Base-by-base conservation (phyloP, 1,140 invertebrate species). In the Brachionus sp. region DNA sequence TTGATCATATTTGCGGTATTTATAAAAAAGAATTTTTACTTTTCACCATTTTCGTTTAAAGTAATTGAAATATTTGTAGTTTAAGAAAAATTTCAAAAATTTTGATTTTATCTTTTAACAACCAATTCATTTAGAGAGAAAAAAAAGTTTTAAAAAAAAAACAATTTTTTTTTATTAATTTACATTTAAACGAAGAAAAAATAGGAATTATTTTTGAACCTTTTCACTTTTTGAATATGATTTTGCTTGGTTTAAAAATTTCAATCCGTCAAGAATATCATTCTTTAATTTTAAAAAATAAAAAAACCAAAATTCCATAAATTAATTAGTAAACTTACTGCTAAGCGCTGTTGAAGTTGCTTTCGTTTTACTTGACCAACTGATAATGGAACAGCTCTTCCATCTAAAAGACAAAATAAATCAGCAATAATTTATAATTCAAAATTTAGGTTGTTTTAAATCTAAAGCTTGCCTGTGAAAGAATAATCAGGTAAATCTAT, bases 401-500 rank as follows among this genome's bases (percentile, higher is more conserved):
- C 77, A 80, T 80, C 77, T 80, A 39, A 19, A 80, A 2, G 29
- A 29, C 29, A 29, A 29, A 29, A 3, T 3, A 29, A 29, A 29
- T 29, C 29, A 29, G 3, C 29, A 29, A 29, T 2, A 29, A 29
- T 29, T 29, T 1, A 29, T 29, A 29, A 29, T 29, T n/a, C n/a
- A n/a, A 29, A 29, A 29, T 29, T 29, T 29, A 29, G 3, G 29
- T 29, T 29, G 12, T 50, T 50, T 57, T 19, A 57, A 57, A 19
- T 57, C 5, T 12, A 35, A 23, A 25, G 35, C 7, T 9, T 16
- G 42, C 77, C 25, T 12, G 62, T 62, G 33, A 80, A 80, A 5
- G 77, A 80, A 25, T 80, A 80, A 25, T 80, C 77, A 9, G 77
- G 77, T 62, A 80, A 44, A 62, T 80, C 77, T 33, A 80, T 80